Evolutionary conservation across 2,888 invertebrate species (phyloP), one percentile per base, ranked within the genome.

Genomic region (Leucophenga maculata): DNA sequence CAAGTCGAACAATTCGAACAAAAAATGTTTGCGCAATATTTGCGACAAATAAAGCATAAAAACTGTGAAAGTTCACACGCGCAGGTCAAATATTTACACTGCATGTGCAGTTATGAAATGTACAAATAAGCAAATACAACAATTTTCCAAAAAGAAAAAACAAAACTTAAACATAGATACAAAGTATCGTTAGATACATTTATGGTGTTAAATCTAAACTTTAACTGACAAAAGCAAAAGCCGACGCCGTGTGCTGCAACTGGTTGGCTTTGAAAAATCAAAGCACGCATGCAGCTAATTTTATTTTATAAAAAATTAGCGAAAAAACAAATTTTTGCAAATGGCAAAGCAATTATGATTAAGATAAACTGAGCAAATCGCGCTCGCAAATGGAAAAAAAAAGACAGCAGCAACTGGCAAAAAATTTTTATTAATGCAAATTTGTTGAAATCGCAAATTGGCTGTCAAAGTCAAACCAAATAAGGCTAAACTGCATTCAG

Each of bases 21-120:
- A 31, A 72, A n/a, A 67, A 67, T 81, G 79, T 81, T 81, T 81
- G 79, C 83, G 79, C 81, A 81, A 82, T 81, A 81, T 82, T 83
- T 83, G 81, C 81, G 83, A 80, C 81, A 81, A 82, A 82, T 82
- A 82, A 82, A 83, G 81, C 81, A 81, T 79, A 79, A 81, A 79
- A 82, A 82, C 78, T 80, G 80, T 80, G 79, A 79, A 80, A 82
- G 82, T 80, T 83, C 83, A 81, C 83, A 81, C 81, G 83, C 81
- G 79, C 83, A 81, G 80, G 79, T 81, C 83, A 81, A 82, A 81
- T 82, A 81, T 81, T 82, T 81, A 80, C 83, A 80, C 59, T 31
- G 59, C 59, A 59, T 59, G 59, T 59, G 59, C 59, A 59, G 59
- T 59, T 59, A 59, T 59, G 59, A 59, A 59, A 59, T 59, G 32